These are phyloP conservation scores for Hapalemur alaotrensis DNA, from an alignment of 2,797 vertebrate species.

Conservation along the genomic window DNA sequence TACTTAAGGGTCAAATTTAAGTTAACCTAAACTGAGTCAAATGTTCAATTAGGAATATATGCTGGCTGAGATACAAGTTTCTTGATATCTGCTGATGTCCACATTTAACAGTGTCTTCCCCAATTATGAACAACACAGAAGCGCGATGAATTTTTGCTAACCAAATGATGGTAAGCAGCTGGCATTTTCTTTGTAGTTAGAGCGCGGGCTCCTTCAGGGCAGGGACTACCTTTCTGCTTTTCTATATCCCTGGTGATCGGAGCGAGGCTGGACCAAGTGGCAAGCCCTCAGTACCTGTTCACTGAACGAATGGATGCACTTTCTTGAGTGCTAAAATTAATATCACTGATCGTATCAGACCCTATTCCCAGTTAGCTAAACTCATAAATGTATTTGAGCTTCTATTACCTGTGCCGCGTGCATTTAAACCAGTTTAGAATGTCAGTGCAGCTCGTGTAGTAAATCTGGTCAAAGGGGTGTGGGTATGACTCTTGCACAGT, in stretches of 20 bases:
- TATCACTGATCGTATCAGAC: not conserved
- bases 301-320: not conserved
- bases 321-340: not conserved
- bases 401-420: constrained; percentile 94
- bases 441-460: constrained; percentile 97
- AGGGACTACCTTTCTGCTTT: not conserved
- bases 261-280: not conserved
- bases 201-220: not conserved
- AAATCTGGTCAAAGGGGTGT: constrained; percentile 95
- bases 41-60: not conserved
- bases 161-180: not conserved
- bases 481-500: constrained; percentile 97
- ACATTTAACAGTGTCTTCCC: not conserved
- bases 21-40: not conserved
- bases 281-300: not conserved
- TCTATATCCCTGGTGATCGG: not conserved
- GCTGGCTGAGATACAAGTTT: not conserved
- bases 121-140: not conserved
- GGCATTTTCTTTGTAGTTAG: not conserved
- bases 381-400: not conserved
- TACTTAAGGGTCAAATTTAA: not conserved
- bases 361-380: not conserved
- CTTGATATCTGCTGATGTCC: not conserved
- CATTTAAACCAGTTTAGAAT: constrained; percentile 99
- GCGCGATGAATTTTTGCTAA: not conserved